Base-by-base conservation (phyloP, 2,888 invertebrate genomes). In the Tolmerus cingulatus region DNA sequence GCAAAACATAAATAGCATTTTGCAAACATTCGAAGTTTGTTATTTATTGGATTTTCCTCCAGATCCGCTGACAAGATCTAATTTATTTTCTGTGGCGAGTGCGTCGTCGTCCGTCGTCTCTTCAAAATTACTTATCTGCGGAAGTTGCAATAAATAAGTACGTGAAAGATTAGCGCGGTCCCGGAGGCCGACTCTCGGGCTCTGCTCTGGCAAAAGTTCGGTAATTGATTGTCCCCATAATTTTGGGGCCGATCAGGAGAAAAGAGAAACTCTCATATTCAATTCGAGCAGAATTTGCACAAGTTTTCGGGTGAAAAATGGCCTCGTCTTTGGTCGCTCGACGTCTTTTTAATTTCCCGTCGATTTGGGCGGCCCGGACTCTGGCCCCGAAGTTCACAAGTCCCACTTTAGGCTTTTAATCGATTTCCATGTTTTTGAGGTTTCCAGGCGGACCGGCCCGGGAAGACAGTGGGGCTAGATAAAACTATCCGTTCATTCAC, bases 351-450 rank as follows among this genome's bases (percentile, higher is more conserved):
- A 51, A 16, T 51, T 51, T 66, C 27, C 23, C 66, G 23, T 66
- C 66, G 23, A 66, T 66, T 66, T 27, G 27, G 66, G 27, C 66
- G 12, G 2, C 66, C 23, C 66, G 9, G 51, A 2, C 51, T 23
- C 66, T 4, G 66, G 66, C 27, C 9, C 9, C 23, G 66, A 66
- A 66, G 23, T 66, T 66, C 37, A 37, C 74, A 76, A 37, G 76
- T n/a, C 43, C 43, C 78, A 78, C 40, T 78, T 78, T 46, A 43
- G 43, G 19, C 37, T 78, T 43, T 78, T 78, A 78, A 78, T 78
- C 78, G 78, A 78, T 78, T 78, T 78, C 43, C 43, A 78, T 78
- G 78, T 78, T 40, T 19, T 66, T 78, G 78, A 78, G 78, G 43
- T 78, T 40, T 66, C 27, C 4, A 66, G 19, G 3, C 23, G 66